Evolutionary conservation across 2,113 vertebrate species (phyloP).

Genomic region (Girardinichthys multiradiatus): DNA sequence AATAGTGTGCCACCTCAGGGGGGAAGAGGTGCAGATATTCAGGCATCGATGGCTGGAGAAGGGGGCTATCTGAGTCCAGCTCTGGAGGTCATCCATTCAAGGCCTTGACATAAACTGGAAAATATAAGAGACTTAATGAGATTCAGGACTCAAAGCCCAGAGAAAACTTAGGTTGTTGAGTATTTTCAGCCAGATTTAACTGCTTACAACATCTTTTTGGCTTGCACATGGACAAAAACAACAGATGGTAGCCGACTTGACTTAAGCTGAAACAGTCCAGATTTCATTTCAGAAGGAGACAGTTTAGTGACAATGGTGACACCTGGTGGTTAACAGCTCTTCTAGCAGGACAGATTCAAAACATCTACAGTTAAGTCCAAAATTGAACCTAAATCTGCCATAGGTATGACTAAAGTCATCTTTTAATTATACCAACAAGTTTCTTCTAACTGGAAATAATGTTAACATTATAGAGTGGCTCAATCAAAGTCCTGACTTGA

Average conservation of each 20-base stretch:
- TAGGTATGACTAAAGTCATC: too few species aligned
- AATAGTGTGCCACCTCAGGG: conserved; percentile 36
- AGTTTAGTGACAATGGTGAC: conserved; percentile 15
- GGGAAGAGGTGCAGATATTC: conserved; percentile 46
- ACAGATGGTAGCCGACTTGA: neutral
- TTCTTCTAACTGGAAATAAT: too few species aligned
- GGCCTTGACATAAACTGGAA: conserved; percentile 94
- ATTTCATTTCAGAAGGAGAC: neutral
- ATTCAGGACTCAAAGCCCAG: neutral
- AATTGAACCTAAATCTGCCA: neutral
- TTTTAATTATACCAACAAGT: too few species aligned
- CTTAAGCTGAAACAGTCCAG: too few species aligned
- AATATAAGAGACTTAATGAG: neutral
- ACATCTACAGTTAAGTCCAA: neutral
- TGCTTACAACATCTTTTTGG: too few species aligned
- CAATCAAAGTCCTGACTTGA: neutral
- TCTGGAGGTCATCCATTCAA: conserved; percentile 94
- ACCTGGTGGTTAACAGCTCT: conserved; percentile 31
- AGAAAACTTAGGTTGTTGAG: too few species aligned
- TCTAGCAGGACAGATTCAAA: too few species aligned
- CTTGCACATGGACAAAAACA: too few species aligned
- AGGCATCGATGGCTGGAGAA: conserved; percentile 18
- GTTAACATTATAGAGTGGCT: too few species aligned
- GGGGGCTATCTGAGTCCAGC: conserved; percentile 78
- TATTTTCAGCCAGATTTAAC: neutral